Evolutionary conservation across 2,888 invertebrate genomes (phyloP).

Genomic region (Endotricha flammealis): DNA sequence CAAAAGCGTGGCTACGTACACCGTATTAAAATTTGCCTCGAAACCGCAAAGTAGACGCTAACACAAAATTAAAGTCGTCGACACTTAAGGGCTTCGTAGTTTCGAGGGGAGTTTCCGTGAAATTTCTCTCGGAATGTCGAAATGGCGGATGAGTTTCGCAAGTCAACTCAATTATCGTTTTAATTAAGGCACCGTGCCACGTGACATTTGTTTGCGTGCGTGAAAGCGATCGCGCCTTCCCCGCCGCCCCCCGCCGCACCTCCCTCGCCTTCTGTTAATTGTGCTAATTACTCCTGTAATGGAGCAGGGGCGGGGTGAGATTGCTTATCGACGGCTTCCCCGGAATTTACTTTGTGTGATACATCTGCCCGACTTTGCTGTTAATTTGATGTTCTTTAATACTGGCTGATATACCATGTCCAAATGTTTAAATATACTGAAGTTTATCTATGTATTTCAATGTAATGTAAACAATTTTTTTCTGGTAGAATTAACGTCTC

Average conservation of each 20-base stretch:
- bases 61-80: slow-evolving; percentile 77
- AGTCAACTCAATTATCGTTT: slow-evolving; percentile 79
- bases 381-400: slow-evolving; percentile 47
- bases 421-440: too few species aligned
- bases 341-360: slow-evolving; percentile 62
- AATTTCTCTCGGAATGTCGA: slow-evolving; percentile 73
- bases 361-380: slow-evolving; percentile 42
- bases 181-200: slow-evolving; percentile 76
- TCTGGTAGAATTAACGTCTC: not conserved
- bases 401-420: too few species aligned
- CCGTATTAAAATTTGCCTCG: slow-evolving; percentile 71
- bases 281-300: slow-evolving; percentile 79
- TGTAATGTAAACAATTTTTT: too few species aligned
- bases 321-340: slow-evolving; percentile 73
- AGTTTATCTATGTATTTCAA: too few species aligned
- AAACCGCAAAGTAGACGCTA: slow-evolving; percentile 75
- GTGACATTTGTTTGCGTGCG: slow-evolving; percentile 78
- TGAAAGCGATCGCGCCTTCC: slow-evolving; percentile 65
- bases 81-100: slow-evolving; percentile 75
- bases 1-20: slow-evolving; percentile 59
- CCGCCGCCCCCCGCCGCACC: slow-evolving; percentile 24
- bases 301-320: slow-evolving; percentile 70
- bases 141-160: slow-evolving; percentile 77
- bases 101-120: slow-evolving; percentile 68
- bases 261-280: slow-evolving; percentile 64